These are phyloP conservation scores for Nilaparvata lugens DNA, from an alignment of 1,140 invertebrate species.

Conservation along the genomic window DNA sequence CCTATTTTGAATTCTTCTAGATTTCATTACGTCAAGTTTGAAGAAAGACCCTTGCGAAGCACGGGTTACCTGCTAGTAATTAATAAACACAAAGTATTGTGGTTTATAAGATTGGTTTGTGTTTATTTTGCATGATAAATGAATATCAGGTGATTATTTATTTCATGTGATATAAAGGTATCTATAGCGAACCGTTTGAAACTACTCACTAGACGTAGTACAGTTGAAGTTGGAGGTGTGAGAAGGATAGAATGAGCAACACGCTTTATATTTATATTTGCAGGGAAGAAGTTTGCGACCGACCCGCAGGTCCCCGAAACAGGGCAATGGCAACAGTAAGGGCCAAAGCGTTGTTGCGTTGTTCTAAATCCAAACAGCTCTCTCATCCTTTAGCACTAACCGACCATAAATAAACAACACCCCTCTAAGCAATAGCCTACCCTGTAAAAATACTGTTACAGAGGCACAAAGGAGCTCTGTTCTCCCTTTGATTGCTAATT, in stretches of 20 bases:
- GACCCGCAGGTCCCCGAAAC: not conserved
- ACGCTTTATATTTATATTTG: no score
- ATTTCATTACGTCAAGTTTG: no score
- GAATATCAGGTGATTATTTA: no score
- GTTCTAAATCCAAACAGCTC: constrained; percentile 14
- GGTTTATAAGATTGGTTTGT: no score
- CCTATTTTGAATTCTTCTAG: no score
- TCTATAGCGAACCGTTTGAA: no score
- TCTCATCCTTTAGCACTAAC: constrained; percentile 17
- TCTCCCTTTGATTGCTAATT: constrained; percentile 15
- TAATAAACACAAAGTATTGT: no score
- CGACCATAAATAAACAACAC: constrained; percentile 17
- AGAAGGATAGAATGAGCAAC: no score
- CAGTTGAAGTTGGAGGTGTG: not conserved
- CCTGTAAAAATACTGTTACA: not conserved
- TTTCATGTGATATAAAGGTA: no score
- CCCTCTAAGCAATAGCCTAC: not conserved
- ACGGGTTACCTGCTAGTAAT: no score
- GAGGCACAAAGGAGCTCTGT: not conserved
- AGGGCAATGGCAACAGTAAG: not conserved
- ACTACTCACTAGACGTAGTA: not conserved
- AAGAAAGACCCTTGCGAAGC: no score
- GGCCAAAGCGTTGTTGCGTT: constrained; percentile 12
- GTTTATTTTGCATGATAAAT: no score
- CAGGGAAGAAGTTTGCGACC: not conserved